phyloP scores from a whole-genome alignment of 92 coral and sea anemone species.

The Epizoanthus fatuus region DNA sequence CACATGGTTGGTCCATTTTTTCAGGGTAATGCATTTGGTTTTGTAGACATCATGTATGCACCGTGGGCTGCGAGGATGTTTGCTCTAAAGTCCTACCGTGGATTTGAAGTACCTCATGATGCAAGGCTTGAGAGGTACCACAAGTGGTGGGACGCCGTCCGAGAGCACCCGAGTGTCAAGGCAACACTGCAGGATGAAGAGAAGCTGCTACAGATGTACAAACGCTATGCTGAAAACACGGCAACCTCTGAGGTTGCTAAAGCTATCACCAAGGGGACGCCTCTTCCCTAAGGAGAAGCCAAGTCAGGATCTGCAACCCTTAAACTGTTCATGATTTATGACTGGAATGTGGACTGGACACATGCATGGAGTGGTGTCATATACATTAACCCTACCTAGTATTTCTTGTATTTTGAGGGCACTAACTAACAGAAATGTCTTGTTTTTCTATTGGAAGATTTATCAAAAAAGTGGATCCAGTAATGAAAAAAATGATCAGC shows the following conservation, averaged over 20 bases:
- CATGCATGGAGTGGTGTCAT: too few species aligned
- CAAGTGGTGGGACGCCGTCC: constrained; percentile 74
- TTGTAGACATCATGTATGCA: constrained; percentile 85
- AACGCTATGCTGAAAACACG: constrained; percentile 5
- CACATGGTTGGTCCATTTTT: constrained; percentile 70
- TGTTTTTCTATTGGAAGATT: background rate
- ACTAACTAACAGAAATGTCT: too few species aligned
- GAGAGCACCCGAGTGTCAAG: constrained; percentile 65
- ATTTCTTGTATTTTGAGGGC: too few species aligned
- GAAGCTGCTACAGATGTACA: background rate
- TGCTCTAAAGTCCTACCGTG: constrained; percentile 72
- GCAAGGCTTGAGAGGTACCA: constrained; percentile 67
- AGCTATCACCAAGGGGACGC: constrained; percentile 46
- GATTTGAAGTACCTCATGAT: constrained; percentile 69
- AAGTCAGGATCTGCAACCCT: too few species aligned
- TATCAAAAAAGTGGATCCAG: background rate
- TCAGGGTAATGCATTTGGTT: constrained; percentile 69
- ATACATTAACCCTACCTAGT: too few species aligned
- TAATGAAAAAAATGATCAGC: too few species aligned
- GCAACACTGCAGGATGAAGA: constrained; percentile 50
- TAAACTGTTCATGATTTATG: too few species aligned
- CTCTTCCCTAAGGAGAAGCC: constrained; percentile 33
- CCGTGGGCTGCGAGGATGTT: constrained; percentile 76
- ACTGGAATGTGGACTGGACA: too few species aligned
- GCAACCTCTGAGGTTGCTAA: constrained; percentile 69